Base-by-base conservation (phyloP, 2,888 invertebrate genomes). In the Cryptocheilus praepositus region DNA sequence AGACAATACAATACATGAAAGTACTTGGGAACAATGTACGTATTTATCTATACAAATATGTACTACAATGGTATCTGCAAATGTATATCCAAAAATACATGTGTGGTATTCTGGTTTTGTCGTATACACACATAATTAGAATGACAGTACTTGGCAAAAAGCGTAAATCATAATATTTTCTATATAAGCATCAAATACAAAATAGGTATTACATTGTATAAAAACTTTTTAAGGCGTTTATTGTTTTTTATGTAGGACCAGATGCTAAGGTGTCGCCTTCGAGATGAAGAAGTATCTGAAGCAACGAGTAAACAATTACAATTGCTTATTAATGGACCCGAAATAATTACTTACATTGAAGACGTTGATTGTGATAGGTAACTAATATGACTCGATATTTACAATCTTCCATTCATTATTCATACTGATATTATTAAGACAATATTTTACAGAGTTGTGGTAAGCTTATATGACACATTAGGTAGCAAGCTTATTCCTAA, bases 391-490 rank as follows among this genome's bases (percentile, higher is more conserved):
- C 43, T 22, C 55, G 62, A 19, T 53, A 56, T 66, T 67, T 25
- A 61, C n/a, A 45, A 45, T n/a, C 13, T 49, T 49, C 36, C 11
- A 36, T 36, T 36, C 3, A 1, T 36, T 36, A 36, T 36, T 36
- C 3, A 1, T 36, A 11, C 13, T 1, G 1, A 36, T 7, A 11
- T 36, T 36, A 36, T 36, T 36, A 1, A 7, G 11, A 36, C 8
- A 5, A 36, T 11, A 11, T 36, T 36, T 73, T 90, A 1, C 86
- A 95, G 95, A 70, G 88, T 95, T 71, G 89, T 93, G 63, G 91
- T 94, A 63, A 92, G 93, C 2, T 88, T 95, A 2, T 94, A 94
- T 81, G 91, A 92, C 62, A 44, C 45, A 54, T 67, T 61, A 63
- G 90, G 83, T 5, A 67, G 70, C 0, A 81, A 72, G 51, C 80